A percentile compares a stretch with the other conserved stretches of the same genome.
phyloP scores from a whole-genome alignment of 2,797 vertebrate species.

The Poliocrania exsul region DNA sequence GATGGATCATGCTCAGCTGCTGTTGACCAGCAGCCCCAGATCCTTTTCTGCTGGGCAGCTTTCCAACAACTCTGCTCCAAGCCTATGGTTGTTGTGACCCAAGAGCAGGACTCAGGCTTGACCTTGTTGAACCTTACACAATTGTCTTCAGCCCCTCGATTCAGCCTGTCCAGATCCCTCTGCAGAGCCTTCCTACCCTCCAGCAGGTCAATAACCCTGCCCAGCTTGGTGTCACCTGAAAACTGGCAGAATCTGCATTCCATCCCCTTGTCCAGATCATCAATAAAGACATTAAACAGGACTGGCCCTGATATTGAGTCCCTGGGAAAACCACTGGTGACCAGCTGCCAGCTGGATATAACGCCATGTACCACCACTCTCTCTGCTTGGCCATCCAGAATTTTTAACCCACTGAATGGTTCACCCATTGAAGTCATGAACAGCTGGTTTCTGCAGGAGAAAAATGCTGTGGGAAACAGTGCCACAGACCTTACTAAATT shows the following conservation, averaged over 20 bases:
- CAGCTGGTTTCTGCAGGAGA: neutral
- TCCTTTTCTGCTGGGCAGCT: rapidly evolving
- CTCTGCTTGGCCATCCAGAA: neutral
- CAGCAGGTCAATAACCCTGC: neutral
- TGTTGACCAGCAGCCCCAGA: rapidly evolving
- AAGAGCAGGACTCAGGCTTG: rapidly evolving
- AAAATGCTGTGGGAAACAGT: neutral
- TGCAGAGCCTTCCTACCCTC: neutral
- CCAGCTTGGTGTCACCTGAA: neutral
- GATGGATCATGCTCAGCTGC: neutral
- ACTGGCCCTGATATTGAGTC: neutral
- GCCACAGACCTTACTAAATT: neutral
- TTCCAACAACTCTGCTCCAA: neutral
- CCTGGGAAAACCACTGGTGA: neutral
- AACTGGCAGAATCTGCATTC: neutral
- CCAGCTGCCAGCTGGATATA: neutral
- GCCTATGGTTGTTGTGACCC: neutral
- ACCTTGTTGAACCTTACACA: rapidly evolving
- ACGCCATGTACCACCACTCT: neutral
- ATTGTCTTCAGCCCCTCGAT: rapidly evolving
- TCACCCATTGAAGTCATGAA: neutral
- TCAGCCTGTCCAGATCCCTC: neutral
- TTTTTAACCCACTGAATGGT: neutral
- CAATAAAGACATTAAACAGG: neutral
- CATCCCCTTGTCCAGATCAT: no score